Base-by-base conservation (phyloP, 1,140 invertebrate species). In the Anoplophora glabripennis region DNA sequence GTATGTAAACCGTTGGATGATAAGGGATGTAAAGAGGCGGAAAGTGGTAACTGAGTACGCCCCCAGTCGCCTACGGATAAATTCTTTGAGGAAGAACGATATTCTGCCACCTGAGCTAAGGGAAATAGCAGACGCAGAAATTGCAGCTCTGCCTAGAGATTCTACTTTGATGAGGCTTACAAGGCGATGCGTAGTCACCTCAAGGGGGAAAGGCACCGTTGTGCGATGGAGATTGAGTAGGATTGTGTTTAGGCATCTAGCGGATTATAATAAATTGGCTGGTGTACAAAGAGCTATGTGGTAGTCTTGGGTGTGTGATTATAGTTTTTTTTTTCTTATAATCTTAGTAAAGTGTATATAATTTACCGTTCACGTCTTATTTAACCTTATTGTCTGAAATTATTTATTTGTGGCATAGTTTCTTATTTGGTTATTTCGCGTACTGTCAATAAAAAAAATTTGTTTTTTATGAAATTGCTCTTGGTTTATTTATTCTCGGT, bases 281-380 rank as follows among this genome's bases (percentile, higher is more conserved):
- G 93, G 93, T 40, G 83, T 94, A 1, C 92, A 93, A 76, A 80
- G 93, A 75, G 91, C 93, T 15, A 89, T 90, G 77, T 97, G 93
- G 93, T 87, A 79, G 61, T 61, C 54, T 49, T 12, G n/a, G 7
- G 18, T 47, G 8, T 15, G 12, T 12, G n/a, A 14, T 14, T 40
- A 14, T 40, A 40, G 38, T 5, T 12, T 12, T 40, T 40, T 1
- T 40, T 40, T 40, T 14, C n/a, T 15, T 42, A 9, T 42, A 28
- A 28, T 28, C 2, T 28, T 28, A 28, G 21, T 28, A 28, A 28
- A 28, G 21, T 28, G 5, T 28, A 28, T 28, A 5, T 28, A 28
- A 28, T 28, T 28, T 28, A 28, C 5, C 5, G 21, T 5, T 28
- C n/a, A n/a, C n/a, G n/a, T 28, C 5, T 28, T 5, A 28, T 28